These are phyloP conservation scores for Brachyrhaphis roseni DNA, from an alignment of 2,797 vertebrate species.

Conservation along the genomic window DNA sequence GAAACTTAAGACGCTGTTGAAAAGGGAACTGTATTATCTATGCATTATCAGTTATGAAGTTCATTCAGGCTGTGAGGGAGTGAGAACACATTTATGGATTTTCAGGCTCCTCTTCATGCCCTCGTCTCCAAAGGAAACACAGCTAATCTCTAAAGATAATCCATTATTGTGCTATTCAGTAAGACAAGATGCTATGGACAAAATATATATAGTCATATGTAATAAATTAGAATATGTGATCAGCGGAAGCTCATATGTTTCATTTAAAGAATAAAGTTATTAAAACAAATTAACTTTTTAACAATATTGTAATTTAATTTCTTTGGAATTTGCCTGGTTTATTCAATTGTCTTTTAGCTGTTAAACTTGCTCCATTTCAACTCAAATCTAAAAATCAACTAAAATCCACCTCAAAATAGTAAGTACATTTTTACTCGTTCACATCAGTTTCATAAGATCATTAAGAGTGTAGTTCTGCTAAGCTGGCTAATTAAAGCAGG, in stretches of 20 bases:
- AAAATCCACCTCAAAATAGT: background rate
- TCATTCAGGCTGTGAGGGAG: background rate
- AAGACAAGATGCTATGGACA: background rate
- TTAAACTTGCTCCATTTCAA: background rate
- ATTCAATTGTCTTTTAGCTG: background rate
- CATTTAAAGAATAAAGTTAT: background rate
- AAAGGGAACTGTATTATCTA: background rate
- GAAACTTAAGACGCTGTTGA: background rate
- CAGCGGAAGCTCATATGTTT: background rate
- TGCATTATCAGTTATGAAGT: background rate
- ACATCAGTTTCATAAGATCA: background rate
- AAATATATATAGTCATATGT: background rate
- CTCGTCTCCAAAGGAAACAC: background rate
- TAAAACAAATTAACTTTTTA: background rate
- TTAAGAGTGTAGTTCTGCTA: background rate
- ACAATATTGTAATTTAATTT: background rate
- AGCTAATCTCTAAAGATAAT: background rate
- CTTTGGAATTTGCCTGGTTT: background rate
- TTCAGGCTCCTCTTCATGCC: no score
- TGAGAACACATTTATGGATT: background rate
- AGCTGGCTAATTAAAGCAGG: conserved; percentile 50
- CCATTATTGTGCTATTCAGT: background rate
- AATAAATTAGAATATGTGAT: background rate
- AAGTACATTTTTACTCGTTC: background rate
- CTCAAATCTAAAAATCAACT: background rate